Percentiles rank a stretch among this genome's conserved stretches.
Conservation (phyloP, 2,888 invertebrate genomes). For the Notocelia uddmanniana region DNA sequence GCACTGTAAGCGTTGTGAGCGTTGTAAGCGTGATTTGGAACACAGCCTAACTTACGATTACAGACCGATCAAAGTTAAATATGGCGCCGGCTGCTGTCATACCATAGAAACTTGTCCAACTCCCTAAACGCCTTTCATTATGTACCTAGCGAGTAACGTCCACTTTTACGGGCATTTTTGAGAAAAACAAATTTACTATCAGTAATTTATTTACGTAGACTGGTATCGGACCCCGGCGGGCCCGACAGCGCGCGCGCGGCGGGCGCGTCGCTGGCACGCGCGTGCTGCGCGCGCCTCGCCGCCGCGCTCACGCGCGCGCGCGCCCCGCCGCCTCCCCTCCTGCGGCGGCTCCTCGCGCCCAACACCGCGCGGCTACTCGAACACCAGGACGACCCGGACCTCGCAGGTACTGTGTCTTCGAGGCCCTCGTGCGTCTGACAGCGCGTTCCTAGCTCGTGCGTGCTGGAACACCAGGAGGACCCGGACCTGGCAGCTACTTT, state of each 20-base stretch:
- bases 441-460: conserved; percentile 47
- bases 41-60: too few relatives aligned
- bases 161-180: too few relatives aligned
- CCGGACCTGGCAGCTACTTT: conserved; percentile 19
- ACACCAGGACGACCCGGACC: conserved; percentile 13
- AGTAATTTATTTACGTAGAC: conserved; percentile 43
- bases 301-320: conserved; percentile 49
- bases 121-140: too few relatives aligned
- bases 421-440: too few relatives aligned
- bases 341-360: conserved; percentile 35
- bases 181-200: too few relatives aligned
- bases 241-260: conserved; percentile 54
- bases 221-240: conserved; percentile 44
- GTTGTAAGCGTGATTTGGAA: too few relatives aligned
- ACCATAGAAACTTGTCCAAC: too few relatives aligned
- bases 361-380: conserved; percentile 51
- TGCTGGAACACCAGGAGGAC: conserved; percentile 47
- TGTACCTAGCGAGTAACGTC: too few relatives aligned
- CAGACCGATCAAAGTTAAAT: too few relatives aligned
- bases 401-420: conserved; percentile 3
- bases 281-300: conserved; percentile 64
- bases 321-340: conserved; percentile 55
- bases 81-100: too few relatives aligned
- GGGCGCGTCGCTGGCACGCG: conserved; percentile 67
- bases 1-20: too few relatives aligned